Evolutionary conservation across 2,113 vertebrate genomes (phyloP).

Genomic region (Tachuris rubrigastra): DNA sequence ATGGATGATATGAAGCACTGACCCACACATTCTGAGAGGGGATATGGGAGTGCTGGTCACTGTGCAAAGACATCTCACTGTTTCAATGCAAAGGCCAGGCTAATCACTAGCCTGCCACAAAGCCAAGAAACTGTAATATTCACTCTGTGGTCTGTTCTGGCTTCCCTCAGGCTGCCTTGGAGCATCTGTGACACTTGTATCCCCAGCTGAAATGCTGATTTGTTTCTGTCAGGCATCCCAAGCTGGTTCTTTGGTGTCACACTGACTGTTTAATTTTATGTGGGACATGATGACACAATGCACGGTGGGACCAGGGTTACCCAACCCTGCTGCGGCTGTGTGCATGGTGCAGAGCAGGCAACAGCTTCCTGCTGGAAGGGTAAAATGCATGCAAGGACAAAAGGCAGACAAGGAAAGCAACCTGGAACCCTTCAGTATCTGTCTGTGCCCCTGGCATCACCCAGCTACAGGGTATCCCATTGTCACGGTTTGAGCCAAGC

Average conservation of each 20-base stretch:
- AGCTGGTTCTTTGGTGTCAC: background rate
- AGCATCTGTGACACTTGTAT: background rate
- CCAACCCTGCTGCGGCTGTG: rapidly evolving
- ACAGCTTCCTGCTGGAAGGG: background rate
- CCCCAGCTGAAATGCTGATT: background rate
- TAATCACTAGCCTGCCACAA: background rate
- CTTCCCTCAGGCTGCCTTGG: background rate
- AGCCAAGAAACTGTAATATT: background rate
- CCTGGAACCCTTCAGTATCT: background rate
- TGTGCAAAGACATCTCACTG: background rate
- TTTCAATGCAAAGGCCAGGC: background rate
- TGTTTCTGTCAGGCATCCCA: background rate
- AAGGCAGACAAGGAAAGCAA: background rate
- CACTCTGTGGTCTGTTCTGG: background rate
- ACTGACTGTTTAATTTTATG: background rate
- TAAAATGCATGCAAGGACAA: background rate
- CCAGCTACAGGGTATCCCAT: background rate
- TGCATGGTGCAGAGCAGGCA: background rate
- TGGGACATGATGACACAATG: rapidly evolving
- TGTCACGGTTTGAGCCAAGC: no score
- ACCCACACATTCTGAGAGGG: rapidly evolving
- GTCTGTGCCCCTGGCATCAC: background rate
- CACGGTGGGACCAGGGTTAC: rapidly evolving
- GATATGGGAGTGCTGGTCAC: rapidly evolving
- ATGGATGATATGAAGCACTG: rapidly evolving